Base-by-base conservation (phyloP, 1,140 invertebrate genomes). In the Brachionus sp. region DNA sequence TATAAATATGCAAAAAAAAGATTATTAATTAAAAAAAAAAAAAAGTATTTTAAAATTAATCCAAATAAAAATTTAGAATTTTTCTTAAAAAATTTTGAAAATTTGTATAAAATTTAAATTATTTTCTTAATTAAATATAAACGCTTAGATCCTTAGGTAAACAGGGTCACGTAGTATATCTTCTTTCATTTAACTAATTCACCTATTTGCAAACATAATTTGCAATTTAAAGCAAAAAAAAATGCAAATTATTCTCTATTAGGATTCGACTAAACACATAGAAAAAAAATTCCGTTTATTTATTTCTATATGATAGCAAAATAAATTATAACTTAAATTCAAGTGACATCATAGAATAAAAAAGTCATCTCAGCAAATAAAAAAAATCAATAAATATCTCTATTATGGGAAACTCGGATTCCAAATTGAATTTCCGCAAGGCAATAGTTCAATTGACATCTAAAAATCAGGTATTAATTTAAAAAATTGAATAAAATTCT, bases 371-470 rank as follows among this genome's bases (percentile, higher is more conserved):
- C 64, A 66, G 12, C 12, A 66, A 66, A 33, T 33, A 66, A 66
- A 66, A 66, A n/a, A 29, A 29, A 46, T 37, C 25, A 66, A 66
- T n/a, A 35, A n/a, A 66, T 66, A 66, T n/a, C 3, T 66, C 33
- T 33, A 35, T 66, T 83, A 98, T 98, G 97, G 97, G 97, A 86
- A 98, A 98, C 91, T 92, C 94, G 46, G 96, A 98, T 89, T 97
- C 95, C 53, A 98, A 98, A 91, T 90, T 98, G 77, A 97, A 96
- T 90, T 98, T 98, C 91, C 92, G 96, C 84, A 97, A 97, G 90
- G 96, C 96, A 86, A 95, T 98, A 75, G 93, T 98, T 75, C 95
- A 98, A 87, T 90, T 98, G 37, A 98, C 95, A 77, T 95, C 95
- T 2, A 98, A 97, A 91, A 95, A 94, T 84, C 94, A 96, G 91